Percentiles rank a stretch among this genome's conserved stretches.
phyloP scores from a whole-genome alignment of 2,888 invertebrate species.

The Synanthedon vespiformis region DNA sequence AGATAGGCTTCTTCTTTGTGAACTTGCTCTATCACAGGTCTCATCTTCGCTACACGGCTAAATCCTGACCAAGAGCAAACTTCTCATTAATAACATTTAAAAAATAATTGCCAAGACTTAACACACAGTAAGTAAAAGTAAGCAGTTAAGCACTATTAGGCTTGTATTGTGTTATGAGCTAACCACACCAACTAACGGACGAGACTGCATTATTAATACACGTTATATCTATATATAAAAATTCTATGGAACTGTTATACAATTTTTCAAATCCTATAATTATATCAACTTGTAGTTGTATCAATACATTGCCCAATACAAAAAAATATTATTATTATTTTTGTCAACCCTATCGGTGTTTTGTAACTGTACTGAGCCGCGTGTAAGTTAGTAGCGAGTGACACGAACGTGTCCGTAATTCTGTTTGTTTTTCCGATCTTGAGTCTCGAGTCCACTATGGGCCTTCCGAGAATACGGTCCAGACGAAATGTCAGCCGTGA shows the following conservation, averaged over 20 bases:
- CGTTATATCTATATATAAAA: too few relatives aligned
- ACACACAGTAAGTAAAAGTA: too few relatives aligned
- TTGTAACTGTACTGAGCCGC: constrained; percentile 33
- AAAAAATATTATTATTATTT: neutral
- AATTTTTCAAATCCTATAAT: neutral
- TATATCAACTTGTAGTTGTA: neutral
- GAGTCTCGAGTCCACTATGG: constrained; percentile 7
- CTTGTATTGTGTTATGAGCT: too few relatives aligned
- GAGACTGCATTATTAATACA: too few relatives aligned
- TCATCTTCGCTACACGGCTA: too few relatives aligned
- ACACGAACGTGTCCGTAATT: constrained; percentile 50
- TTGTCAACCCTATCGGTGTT: constrained; percentile 25
- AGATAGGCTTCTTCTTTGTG: too few relatives aligned
- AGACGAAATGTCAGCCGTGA: neutral
- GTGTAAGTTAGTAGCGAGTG: constrained; percentile 66
- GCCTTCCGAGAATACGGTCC: constrained; percentile 36
- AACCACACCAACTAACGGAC: neutral
- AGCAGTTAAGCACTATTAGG: neutral
- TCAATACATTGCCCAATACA: neutral
- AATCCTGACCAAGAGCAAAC: too few relatives aligned
- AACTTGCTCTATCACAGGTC: too few relatives aligned
- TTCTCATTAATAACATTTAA: too few relatives aligned
- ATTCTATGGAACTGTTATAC: neutral
- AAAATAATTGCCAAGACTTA: too few relatives aligned
- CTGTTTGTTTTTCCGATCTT: constrained; percentile 48